Conservation (phyloP, 2,888 invertebrate species). For the Cryptocephalus primarius region DNA sequence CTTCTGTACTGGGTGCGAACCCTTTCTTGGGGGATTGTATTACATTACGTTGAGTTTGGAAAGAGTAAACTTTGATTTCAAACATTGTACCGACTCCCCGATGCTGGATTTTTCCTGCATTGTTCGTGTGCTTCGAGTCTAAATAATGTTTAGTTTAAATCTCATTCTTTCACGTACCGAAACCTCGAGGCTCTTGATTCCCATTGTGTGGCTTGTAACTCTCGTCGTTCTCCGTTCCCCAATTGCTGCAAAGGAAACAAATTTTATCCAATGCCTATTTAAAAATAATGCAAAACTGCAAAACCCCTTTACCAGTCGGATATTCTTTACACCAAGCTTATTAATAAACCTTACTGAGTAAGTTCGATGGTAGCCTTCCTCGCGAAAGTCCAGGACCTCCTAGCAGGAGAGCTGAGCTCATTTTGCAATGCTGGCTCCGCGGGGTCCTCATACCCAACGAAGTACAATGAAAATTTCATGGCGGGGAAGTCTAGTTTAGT, state of each 20-base stretch:
- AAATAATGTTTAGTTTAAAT: too few species aligned
- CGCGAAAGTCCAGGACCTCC: conserved; percentile 66
- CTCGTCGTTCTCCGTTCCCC: conserved; percentile 83
- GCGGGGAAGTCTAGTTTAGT: conserved; percentile 80
- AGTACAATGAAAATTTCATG: conserved; percentile 84
- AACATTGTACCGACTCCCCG: too few species aligned
- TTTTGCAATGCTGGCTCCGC: conserved; percentile 47
- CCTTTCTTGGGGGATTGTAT: too few species aligned
- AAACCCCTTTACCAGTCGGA: too few species aligned
- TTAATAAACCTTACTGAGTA: conserved; percentile 64
- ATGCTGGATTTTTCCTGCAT: too few species aligned
- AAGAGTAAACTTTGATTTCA: too few species aligned
- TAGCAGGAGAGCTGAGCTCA: conserved; percentile 49
- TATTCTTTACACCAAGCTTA: too few species aligned
- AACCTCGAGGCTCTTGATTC: conserved; percentile 81
- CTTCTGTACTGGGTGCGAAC: too few species aligned
- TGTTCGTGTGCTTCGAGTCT: too few species aligned
- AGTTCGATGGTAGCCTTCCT: conserved; percentile 82
- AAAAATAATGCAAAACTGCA: not conserved
- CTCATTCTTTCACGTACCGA: conserved; percentile 40
- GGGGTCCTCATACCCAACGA: conserved; percentile 78
- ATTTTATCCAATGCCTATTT: conserved; percentile 1
- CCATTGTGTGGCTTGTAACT: conserved; percentile 79
- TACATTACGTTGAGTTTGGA: too few species aligned
- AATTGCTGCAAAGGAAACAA: conserved; percentile 67